phyloP scores from a whole-genome alignment of 2,888 invertebrate genomes.

The Epiblema foenella region DNA sequence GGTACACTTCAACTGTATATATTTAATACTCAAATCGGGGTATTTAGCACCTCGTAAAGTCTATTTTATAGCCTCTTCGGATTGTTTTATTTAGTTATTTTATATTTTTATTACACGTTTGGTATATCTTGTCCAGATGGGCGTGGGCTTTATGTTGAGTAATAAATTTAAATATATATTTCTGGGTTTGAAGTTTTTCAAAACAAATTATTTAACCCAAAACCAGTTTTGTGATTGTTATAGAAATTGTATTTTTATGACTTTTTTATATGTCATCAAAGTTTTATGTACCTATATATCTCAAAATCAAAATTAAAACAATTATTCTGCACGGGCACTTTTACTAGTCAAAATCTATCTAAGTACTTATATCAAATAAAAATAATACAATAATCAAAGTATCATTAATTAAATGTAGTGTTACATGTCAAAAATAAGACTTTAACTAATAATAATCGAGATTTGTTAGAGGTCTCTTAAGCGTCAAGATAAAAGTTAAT shows the following conservation, averaged over 20 bases:
- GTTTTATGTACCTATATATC: slow-evolving; percentile 6
- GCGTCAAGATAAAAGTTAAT: no score
- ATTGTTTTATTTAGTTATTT: neutral
- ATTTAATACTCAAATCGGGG: slow-evolving; percentile 22
- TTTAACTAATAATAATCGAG: no score
- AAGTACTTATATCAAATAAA: no score
- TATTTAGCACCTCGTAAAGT: slow-evolving; percentile 24
- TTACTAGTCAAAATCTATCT: no score
- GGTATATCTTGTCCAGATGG: neutral
- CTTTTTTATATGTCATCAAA: slow-evolving; percentile 9
- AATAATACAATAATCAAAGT: no score
- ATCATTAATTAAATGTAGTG: no score
- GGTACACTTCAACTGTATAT: slow-evolving; percentile 10
- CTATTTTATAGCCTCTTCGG: slow-evolving; percentile 7
- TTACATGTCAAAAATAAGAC: no score
- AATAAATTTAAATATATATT: slow-evolving; percentile 6
- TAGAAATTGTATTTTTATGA: slow-evolving; percentile 3
- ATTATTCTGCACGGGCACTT: no score
- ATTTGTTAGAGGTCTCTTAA: no score
- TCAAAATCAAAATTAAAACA: no score
- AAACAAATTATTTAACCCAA: neutral
- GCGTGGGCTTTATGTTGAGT: slow-evolving; percentile 19
- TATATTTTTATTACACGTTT: neutral
- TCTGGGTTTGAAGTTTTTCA: neutral
- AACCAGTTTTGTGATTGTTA: neutral